A percentile compares a stretch with the other conserved stretches of the same genome.
phyloP scores from a whole-genome alignment of 2,797 vertebrate species.

The Cygnus olor region DNA sequence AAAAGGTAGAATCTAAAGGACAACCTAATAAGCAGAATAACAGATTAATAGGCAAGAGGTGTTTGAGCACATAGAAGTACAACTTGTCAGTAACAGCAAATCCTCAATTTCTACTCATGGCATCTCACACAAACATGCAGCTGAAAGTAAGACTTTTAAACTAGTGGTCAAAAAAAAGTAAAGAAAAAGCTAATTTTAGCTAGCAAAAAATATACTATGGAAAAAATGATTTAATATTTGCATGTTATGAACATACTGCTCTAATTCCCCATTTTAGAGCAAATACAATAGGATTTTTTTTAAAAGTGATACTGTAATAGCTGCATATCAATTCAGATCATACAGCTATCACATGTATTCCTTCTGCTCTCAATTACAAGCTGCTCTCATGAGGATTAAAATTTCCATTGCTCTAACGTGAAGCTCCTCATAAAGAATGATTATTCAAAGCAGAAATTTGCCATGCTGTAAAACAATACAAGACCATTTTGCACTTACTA shows the following conservation, averaged over 20 bases:
- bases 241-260: neutral
- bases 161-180: neutral
- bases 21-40: no score
- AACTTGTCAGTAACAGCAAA: no score
- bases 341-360: neutral
- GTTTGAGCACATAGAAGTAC: accelerated
- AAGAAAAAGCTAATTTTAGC: neutral
- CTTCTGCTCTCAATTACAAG: neutral
- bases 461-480: neutral
- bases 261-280: neutral
- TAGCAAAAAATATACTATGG: neutral
- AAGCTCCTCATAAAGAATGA: neutral
- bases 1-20: neutral
- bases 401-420: neutral
- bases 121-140: accelerated
- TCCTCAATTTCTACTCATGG: neutral
- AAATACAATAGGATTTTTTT: neutral
- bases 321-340: neutral
- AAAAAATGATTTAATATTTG: neutral
- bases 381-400: neutral
- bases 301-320: neutral
- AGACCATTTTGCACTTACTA: no score
- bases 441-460: neutral
- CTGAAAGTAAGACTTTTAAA: neutral
- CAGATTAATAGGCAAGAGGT: accelerated